Evolutionary conservation across 2,113 vertebrate species (phyloP).

Genomic region (Neopipo cinnamomea): DNA sequence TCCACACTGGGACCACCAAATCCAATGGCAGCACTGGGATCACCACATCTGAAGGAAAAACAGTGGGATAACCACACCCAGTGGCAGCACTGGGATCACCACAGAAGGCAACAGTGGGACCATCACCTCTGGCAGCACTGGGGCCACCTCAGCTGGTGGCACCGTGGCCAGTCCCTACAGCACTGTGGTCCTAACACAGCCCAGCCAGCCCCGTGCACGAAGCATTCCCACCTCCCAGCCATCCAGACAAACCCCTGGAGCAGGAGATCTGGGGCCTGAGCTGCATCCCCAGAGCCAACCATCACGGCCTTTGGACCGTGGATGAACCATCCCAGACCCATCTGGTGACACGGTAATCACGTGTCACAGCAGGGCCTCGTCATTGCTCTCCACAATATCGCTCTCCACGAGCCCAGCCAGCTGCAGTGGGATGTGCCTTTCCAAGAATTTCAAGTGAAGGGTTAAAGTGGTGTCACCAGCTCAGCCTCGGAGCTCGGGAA

Average conservation of each 20-base stretch:
- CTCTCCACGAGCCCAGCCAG: neutral
- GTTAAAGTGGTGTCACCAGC: neutral
- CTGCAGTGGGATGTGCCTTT: neutral
- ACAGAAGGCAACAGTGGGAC: neutral
- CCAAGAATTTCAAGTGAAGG: neutral
- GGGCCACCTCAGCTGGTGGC: neutral
- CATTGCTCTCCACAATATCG: neutral
- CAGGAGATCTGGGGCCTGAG: neutral
- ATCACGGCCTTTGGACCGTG: neutral
- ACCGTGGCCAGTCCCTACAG: neutral
- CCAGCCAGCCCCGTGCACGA: neutral
- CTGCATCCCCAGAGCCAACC: neutral
- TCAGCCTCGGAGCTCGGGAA: neutral
- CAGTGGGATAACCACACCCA: rapidly evolving
- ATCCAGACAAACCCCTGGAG: rapidly evolving
- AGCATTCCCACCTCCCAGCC: neutral
- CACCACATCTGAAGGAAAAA: rapidly evolving
- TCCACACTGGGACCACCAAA: rapidly evolving
- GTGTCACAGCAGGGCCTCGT: neutral
- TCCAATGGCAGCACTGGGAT: rapidly evolving
- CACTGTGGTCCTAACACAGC: rapidly evolving
- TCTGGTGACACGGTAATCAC: no score
- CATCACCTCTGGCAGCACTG: neutral
- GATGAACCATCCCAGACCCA: neutral
- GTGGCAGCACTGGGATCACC: rapidly evolving